Evolutionary conservation across 2,888 invertebrate genomes (phyloP), one percentile per base, ranked within the genome.

Genomic region (Tillus elongatus): DNA sequence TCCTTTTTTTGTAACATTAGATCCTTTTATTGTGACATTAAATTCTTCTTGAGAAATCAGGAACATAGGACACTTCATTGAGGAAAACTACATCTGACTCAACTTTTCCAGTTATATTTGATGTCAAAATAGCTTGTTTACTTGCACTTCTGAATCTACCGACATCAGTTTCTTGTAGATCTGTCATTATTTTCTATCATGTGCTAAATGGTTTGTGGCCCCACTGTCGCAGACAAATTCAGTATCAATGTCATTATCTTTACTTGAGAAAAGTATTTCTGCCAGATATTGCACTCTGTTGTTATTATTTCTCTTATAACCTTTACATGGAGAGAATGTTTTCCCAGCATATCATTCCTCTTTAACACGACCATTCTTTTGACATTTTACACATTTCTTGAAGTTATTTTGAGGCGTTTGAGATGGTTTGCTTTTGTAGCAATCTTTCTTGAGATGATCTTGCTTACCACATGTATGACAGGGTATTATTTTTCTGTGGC

Each of bases 141-240:
- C 14, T 30, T 4, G 30, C 13, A 30, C 13, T 13, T 4, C 13
- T 28, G 6, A 28, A 12, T 12, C 6, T 28, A 4, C 11, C 28
- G 11, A 13, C 4, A n/a, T n/a, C 14, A 8, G 30, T 13, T 30
- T 30, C 14, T 8, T n/a, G 13, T 2, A 30, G 13, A 14, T 13
- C 30, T 4, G 30, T 30, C 13, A 30, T 30, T 9, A 30, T 30
- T 30, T 30, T 30, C 13, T 30, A 13, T 30, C 13, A 30, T 30
- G 9, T 13, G 13, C 13, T 11, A 30, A n/a, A 30, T 30, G 30
- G 8, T 14, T 14, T 13, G 30, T 14, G n/a, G 13, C 14, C n/a
- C 30, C 30, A 30, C 30, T 30, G 9, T 30, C 30, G 14, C 30
- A 30, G n/a, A 30, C 14, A 30, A 30, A 30, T 30, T 30, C 14